Conservation (phyloP, 1,140 invertebrate species). For the Magallana gigas region DNA sequence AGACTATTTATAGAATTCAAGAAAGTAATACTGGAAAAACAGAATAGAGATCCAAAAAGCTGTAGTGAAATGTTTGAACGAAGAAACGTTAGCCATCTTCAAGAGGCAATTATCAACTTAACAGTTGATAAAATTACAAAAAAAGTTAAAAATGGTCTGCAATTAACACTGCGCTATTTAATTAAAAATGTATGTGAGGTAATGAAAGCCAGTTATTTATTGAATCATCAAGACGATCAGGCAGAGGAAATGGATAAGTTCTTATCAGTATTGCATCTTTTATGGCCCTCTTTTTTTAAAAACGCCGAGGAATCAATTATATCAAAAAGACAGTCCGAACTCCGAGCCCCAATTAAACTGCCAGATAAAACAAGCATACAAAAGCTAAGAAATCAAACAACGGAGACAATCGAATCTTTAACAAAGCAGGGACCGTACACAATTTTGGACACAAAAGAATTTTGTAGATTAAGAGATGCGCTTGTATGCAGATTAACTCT, state of each 20-base stretch:
- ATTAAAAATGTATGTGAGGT: not conserved
- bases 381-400: constrained; percentile 42
- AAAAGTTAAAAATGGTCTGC: constrained; percentile 39
- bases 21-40: not conserved
- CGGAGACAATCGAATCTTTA: not conserved
- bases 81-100: not conserved
- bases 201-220: constrained; percentile 12
- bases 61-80: constrained; percentile 34
- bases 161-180: constrained; percentile 4
- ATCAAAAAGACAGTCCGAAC: constrained; percentile 23
- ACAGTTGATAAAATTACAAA: not conserved
- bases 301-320: constrained; percentile 43
- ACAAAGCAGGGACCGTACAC: constrained; percentile 26
- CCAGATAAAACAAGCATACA: constrained; percentile 41
- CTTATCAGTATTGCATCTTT: not conserved
- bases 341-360: constrained; percentile 43
- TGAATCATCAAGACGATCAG: not conserved
- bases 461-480: constrained; percentile 43
- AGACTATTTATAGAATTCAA: constrained; percentile 40
- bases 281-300: constrained; percentile 34
- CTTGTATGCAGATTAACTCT: constrained; percentile 43
- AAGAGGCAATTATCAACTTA: constrained; percentile 1
- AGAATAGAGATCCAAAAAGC: not conserved
- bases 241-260: constrained; percentile 30
- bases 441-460: constrained; percentile 28